phyloP scores from a whole-genome alignment of 2,113 vertebrate species.

The human region DNA sequence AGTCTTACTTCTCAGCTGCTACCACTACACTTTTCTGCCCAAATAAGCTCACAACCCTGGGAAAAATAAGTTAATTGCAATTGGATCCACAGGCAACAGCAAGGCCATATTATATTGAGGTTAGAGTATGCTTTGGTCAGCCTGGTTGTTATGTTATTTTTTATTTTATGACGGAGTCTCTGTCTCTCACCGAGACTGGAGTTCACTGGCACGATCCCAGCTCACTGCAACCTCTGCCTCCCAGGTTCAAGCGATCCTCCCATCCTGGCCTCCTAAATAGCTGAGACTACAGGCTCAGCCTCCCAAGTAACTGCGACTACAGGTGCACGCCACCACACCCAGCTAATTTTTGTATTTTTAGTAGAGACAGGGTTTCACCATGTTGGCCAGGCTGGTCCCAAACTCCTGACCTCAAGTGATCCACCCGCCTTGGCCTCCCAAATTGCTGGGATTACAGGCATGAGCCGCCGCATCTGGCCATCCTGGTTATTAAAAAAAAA shows the following conservation, averaged over 20 bases:
- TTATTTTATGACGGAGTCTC: not conserved
- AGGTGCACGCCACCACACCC: no score
- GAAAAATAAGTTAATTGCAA: no score
- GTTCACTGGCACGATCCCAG: no score
- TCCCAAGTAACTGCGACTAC: no score
- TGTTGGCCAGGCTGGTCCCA: not conserved
- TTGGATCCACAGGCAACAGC: not conserved
- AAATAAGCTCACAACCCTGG: fast-evolving
- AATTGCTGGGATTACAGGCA: not conserved
- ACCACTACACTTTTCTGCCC: fast-evolving
- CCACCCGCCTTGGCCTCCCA: not conserved
- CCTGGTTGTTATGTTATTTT: not conserved
- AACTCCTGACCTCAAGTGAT: not conserved
- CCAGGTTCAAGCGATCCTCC: no score
- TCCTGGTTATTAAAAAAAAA: not conserved
- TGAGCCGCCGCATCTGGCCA: not conserved
- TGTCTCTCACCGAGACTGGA: no score
- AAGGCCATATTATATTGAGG: not conserved
- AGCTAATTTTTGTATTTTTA: not conserved
- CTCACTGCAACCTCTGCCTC: no score
- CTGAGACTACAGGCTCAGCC: no score
- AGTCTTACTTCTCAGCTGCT: not conserved
- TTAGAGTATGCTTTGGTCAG: not conserved
- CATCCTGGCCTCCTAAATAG: no score
- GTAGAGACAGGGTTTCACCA: not conserved